Conservation (phyloP, 2,797 vertebrate genomes). For the Ctenosaura bakeri region DNA sequence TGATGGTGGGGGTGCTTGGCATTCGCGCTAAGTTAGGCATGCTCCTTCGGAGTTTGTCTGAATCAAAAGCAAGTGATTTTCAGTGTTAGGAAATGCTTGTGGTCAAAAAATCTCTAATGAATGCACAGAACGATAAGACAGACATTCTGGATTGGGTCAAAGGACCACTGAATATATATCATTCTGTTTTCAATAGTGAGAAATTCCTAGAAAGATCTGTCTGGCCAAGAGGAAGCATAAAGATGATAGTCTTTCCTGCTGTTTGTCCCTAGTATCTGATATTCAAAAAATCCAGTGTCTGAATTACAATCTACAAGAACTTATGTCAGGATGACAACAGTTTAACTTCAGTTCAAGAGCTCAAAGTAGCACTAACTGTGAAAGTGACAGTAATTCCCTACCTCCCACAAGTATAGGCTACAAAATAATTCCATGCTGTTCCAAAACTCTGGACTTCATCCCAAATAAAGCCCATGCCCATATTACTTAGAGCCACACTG, state of each 20-base stretch:
- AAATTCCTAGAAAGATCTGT: not conserved
- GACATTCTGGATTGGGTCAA: not conserved
- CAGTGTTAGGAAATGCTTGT: not conserved
- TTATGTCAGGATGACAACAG: not conserved
- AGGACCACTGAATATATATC: not conserved
- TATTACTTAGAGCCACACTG: not conserved
- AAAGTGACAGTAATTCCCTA: not conserved
- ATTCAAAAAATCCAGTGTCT: not conserved
- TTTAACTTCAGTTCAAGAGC: not conserved
- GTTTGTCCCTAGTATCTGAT: not conserved
- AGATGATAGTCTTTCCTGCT: no score
- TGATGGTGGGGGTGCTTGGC: constrained; percentile 83
- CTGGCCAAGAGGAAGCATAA: not conserved
- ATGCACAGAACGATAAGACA: not conserved
- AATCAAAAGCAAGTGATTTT: constrained; percentile 56
- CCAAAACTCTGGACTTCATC: not conserved
- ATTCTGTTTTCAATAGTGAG: not conserved
- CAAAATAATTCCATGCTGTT: not conserved
- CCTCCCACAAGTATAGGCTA: not conserved
- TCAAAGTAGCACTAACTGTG: not conserved
- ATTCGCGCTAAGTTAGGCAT: constrained; percentile 93
- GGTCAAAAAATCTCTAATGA: not conserved
- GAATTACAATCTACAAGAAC: constrained; percentile 11
- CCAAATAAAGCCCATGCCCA: no score
- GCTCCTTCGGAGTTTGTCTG: constrained; percentile 96